Conservation (phyloP, 2,888 invertebrate species). For the Acrobasis consociella region DNA sequence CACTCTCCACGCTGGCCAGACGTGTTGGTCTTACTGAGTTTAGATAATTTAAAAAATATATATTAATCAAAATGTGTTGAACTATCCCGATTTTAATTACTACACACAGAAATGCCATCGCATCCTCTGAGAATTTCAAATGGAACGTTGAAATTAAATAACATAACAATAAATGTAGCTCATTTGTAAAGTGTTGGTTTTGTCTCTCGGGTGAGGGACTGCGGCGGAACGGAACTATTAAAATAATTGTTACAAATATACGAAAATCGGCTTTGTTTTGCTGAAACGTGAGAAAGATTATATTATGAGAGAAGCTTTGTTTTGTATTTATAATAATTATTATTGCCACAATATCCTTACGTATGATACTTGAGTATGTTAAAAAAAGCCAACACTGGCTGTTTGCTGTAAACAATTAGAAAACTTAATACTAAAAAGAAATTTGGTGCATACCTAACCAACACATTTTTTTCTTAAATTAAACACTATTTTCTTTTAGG, state of each 20-base stretch:
- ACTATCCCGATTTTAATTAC: neutral
- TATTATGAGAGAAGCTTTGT: neutral
- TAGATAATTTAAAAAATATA: too few relatives aligned
- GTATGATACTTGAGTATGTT: too few relatives aligned
- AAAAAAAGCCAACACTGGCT: too few relatives aligned
- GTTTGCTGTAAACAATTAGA: too few relatives aligned
- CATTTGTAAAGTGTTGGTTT: constrained; percentile 13
- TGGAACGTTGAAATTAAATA: constrained; percentile 13
- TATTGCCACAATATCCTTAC: neutral
- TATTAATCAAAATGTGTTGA: too few relatives aligned
- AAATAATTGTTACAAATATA: constrained; percentile 9
- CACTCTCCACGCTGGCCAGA: too few relatives aligned
- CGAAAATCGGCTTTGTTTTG: constrained; percentile 11
- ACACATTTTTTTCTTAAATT: too few relatives aligned
- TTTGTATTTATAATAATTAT: neutral
- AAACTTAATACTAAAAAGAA: too few relatives aligned
- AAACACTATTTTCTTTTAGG: too few relatives aligned
- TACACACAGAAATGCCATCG: neutral
- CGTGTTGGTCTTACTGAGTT: too few relatives aligned
- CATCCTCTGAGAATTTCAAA: neutral
- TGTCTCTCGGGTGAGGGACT: constrained; percentile 1
- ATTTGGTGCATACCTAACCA: too few relatives aligned
- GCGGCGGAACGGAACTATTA: constrained; percentile 10
- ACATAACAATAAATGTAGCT: constrained; percentile 9
- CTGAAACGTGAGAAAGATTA: neutral